Evolutionary conservation across 2,797 vertebrate genomes (phyloP), one percentile per base, ranked within the genome.

Genomic region (Holocentrus rufus): DNA sequence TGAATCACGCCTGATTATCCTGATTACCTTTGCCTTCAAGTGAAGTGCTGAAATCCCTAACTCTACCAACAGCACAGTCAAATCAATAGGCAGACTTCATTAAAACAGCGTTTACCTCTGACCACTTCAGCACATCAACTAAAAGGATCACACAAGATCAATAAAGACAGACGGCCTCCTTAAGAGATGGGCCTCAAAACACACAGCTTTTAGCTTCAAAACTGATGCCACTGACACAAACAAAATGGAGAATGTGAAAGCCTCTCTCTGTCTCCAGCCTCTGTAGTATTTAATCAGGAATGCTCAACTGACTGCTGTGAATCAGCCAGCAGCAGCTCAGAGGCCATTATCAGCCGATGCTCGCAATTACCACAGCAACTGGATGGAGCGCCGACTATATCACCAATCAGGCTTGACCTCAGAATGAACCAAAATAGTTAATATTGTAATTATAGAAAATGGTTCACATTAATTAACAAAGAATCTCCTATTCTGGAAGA

Each of bases 41-140:
- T 54, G 75, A 77, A n/a, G n/a, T 25, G 59, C 67, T 80, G 64
- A 77, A 71, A 84, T 85, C 83, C 75, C 57, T 2, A 74, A 80
- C 64, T 42, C 57, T 55, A 59, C 60, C 82, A 81, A 87, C 78
- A 69, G 15, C 61, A 52, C 55, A 2, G 76, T 18, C 27, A 6
- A 72, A 91, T 90, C 91, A 80, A 91, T 89, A 86, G 61, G 6
- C 72, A 67, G 85, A 87, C 87, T 87, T 91, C 88, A 89, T 90
- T 88, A 85, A 90, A 87, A 77, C 71, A 66, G 76, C 56, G 71
- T 89, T 90, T 82, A 87, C 80, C 82, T 67, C 84, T 60, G 80
- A 88, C 84, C 84, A 76, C 83, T 87, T 84, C 63, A 82, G 75
- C 80, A 82, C 76, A 81, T 76, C 82, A 72, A 72, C 79, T 74